Conservation (phyloP, 2,113 vertebrate species). For the Lepus timidus region DNA sequence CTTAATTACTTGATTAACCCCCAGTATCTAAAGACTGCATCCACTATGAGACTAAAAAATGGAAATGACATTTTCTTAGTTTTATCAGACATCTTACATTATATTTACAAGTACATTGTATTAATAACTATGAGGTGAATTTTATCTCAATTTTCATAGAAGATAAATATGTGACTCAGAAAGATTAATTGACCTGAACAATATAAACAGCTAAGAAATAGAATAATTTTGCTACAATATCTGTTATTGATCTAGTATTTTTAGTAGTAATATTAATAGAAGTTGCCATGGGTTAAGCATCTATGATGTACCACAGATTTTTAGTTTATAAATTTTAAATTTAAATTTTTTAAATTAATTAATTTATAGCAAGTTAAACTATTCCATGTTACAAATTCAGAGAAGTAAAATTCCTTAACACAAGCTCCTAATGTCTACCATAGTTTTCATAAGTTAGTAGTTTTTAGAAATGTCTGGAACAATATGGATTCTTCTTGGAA, state of each 20-base stretch:
- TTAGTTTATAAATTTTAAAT: background rate
- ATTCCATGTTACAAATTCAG: background rate
- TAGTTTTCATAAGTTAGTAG: background rate
- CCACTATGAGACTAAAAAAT: background rate
- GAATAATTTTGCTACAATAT: background rate
- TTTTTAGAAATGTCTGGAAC: background rate
- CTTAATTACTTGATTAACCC: background rate
- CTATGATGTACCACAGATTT: background rate
- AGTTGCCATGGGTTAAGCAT: background rate
- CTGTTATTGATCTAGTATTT: background rate
- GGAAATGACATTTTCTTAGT: background rate
- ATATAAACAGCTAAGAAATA: background rate
- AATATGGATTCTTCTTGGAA: background rate
- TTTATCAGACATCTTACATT: background rate
- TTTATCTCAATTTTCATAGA: background rate
- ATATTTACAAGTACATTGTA: background rate
- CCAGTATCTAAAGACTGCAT: background rate
- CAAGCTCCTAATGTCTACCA: rapidly evolving
- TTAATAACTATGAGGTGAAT: background rate
- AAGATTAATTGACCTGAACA: background rate
- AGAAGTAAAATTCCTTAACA: background rate
- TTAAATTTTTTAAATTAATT: background rate
- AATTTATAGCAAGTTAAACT: background rate
- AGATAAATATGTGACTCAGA: background rate
- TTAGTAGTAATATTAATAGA: background rate